These are phyloP conservation scores for Malurus elegans DNA, from an alignment of 2,113 vertebrate genomes.

Conservation along the genomic window DNA sequence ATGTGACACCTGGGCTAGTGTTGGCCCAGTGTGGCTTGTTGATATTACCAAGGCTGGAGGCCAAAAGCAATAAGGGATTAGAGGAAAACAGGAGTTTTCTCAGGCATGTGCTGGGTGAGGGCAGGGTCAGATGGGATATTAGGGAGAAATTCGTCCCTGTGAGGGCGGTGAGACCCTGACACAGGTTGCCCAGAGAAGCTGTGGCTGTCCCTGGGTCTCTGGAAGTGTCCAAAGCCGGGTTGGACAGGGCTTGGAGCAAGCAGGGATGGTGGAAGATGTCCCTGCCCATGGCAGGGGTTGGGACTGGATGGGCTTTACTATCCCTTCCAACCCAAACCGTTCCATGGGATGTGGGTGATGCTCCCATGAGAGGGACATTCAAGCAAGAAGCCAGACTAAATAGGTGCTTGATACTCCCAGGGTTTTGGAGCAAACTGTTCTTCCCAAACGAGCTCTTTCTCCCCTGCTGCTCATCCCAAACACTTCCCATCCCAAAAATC, in stretches of 20 bases:
- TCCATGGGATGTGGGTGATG: not conserved
- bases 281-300: not conserved
- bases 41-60: not conserved
- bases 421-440: not conserved
- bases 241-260: fast-evolving
- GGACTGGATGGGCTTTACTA: not conserved
- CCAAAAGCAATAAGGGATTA: not conserved
- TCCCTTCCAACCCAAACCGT: not conserved
- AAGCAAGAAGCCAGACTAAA: not conserved
- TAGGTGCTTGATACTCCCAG: not conserved
- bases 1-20: not conserved
- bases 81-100: not conserved
- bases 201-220: not conserved
- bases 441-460: not conserved
- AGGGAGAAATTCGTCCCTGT: not conserved
- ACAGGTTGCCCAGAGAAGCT: not conserved
- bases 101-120: not conserved
- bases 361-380: fast-evolving
- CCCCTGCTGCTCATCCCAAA: not conserved
- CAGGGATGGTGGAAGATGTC: not conserved
- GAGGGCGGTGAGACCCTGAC: not conserved
- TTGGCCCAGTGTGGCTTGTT: not conserved
- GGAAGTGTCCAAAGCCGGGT: too few species aligned
- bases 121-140: not conserved
- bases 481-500: not conserved